phyloP scores from a whole-genome alignment of 2,797 vertebrate genomes.

The Acipenser ruthenus region DNA sequence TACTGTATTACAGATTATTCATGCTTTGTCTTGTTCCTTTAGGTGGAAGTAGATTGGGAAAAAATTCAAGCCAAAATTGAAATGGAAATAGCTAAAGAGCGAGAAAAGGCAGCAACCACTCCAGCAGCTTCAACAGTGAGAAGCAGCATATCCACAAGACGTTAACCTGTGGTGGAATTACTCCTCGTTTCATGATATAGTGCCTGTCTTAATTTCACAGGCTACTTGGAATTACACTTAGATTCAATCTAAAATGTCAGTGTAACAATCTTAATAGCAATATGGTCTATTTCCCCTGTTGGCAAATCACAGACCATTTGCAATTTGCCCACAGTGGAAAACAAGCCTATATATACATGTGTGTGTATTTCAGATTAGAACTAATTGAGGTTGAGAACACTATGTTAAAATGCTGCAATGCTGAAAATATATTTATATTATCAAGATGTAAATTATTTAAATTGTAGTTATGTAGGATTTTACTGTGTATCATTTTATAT shows the following conservation, averaged over 20 bases:
- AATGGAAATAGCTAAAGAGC: constrained; percentile 83
- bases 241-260: not conserved
- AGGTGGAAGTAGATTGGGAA: constrained; percentile 94
- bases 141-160: constrained; percentile 53
- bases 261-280: too few species aligned
- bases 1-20: not conserved
- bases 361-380: too few species aligned
- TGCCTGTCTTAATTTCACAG: constrained; percentile 9
- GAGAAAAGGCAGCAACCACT: constrained; percentile 59
- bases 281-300: too few species aligned
- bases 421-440: too few species aligned
- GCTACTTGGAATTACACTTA: not conserved
- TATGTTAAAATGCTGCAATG: too few species aligned
- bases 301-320: too few species aligned
- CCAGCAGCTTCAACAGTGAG: constrained; percentile 49
- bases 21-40: constrained; percentile 26
- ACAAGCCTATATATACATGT: too few species aligned
- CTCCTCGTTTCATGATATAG: constrained; percentile 15
- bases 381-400: too few species aligned
- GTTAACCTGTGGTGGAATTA: constrained; percentile 23
- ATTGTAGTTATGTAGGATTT: too few species aligned
- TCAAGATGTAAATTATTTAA: too few species aligned
- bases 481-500: too few species aligned
- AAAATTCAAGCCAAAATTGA: constrained; percentile 95
- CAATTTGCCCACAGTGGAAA: too few species aligned